A percentile compares a stretch with the other conserved stretches of the same genome.
Evolutionary conservation across 2,888 invertebrate genomes (phyloP).

Genomic region (Orchesella flavescens): DNA sequence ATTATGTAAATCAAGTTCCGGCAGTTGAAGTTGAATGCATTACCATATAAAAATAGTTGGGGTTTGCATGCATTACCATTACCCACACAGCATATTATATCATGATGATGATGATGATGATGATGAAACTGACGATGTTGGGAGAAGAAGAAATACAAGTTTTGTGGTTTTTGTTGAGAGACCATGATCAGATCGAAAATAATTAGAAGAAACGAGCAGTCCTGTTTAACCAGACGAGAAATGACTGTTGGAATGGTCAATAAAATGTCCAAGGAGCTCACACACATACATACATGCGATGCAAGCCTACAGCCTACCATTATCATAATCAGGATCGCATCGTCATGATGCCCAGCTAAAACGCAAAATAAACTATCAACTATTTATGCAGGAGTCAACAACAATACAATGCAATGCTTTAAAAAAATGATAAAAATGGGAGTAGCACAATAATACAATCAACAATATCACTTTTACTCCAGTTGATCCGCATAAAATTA

Average conservation of each 20-base stretch:
- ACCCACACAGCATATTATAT: not conserved
- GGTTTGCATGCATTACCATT: no score
- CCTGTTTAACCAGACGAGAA: conserved; percentile 50
- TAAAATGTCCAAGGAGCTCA: conserved; percentile 46
- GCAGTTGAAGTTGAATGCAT: conserved; percentile 6
- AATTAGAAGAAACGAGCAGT: conserved; percentile 50
- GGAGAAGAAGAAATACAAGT: conserved; percentile 49
- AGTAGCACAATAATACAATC: conserved; percentile 1
- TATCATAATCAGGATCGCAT: conserved; percentile 21
- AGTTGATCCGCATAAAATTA: not conserved
- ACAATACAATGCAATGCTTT: not conserved
- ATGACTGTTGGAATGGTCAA: conserved; percentile 51
- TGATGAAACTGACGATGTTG: no score
- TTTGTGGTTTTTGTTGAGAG: conserved; percentile 39
- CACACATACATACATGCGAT: conserved; percentile 31
- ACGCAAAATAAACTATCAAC: not conserved
- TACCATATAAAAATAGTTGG: not conserved
- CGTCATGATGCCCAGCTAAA: not conserved
- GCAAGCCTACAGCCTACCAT: conserved; percentile 24
- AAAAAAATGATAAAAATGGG: not conserved
- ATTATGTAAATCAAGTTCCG: conserved; percentile 59
- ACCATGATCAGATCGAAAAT: conserved; percentile 47
- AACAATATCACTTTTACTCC: not conserved
- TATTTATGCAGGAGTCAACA: not conserved
- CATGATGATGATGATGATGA: no score